Evolutionary conservation across 2,888 invertebrate genomes (phyloP), one percentile per base, ranked within the genome.

Genomic region (Ormyrus labotus): DNA sequence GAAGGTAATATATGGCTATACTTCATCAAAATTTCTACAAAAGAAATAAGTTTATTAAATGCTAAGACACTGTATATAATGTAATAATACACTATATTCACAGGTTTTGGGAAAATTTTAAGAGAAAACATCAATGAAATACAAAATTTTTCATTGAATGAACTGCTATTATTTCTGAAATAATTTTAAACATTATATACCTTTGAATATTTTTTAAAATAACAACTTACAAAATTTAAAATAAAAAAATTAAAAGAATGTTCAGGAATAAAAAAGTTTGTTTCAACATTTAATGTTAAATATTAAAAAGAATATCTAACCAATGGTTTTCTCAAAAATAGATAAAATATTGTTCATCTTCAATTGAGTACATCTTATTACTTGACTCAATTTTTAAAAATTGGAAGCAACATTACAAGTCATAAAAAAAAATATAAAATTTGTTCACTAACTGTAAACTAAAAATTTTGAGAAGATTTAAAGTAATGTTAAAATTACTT

Each of bases 11-110:
- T 68, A 70, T 58, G 55, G 58, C 13, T 64, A 68, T 6, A 47
- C 47, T 47, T 60, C 10, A 55, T 78, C 57, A 68, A 63, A 73
- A 78, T 68, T 61, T 19, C 61, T 73, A 68, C 8, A 10, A 72
- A 61, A 65, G 48, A 34, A 63, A 57, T 5, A 45, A 34, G 7
- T 47, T 68, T 51, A 55, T 78, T 68, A 67, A 61, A 67, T 65
- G 53, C 45, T 67, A 57, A 60, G 65, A 48, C 55, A 63, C 55
- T n/a, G 9, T 34, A 57, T 10, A 51, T 58, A 65, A 19, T 13
- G 50, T 6, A 65, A 65, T 65, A 65, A 65, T 48, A 61, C 53
- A 61, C 7, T 19, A 63, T 11, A 57, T 57, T 70, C n/a, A n/a
- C 45, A 70, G 34, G 47, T 64, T 77, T 70, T 64, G 7, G 3